These are phyloP conservation scores for Pantherophis vulpinus DNA, from an alignment of 2,797 vertebrate genomes.

Conservation along the genomic window DNA sequence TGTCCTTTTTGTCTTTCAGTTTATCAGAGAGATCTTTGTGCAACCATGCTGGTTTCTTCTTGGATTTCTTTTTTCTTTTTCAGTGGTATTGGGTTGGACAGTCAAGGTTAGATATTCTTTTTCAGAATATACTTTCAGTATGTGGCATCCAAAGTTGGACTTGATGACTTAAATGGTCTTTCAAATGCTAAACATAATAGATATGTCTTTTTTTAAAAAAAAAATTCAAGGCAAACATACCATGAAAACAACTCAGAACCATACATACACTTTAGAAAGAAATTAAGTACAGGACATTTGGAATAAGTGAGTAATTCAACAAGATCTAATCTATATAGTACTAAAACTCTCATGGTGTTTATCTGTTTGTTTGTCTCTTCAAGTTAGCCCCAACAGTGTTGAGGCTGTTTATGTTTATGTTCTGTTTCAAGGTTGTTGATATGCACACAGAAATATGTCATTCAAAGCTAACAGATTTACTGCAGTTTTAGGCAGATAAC, in stretches of 20 bases:
- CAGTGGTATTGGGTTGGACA: neutral
- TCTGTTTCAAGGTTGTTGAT: neutral
- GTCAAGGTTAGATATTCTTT: neutral
- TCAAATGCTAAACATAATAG: neutral
- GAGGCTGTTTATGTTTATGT: neutral
- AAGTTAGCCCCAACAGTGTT: neutral
- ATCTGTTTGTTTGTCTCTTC: neutral
- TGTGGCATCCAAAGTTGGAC: neutral
- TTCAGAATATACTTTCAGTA: neutral
- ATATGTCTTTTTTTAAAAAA: neutral
- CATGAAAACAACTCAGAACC: neutral
- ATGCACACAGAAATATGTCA: neutral
- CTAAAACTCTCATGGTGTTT: neutral
- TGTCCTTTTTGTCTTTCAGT: neutral
- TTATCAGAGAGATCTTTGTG: neutral
- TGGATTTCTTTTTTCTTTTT: neutral
- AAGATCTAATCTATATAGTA: neutral
- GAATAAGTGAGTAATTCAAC: conserved; percentile 21
- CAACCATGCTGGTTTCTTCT: neutral
- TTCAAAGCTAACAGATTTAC: neutral
- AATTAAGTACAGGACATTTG: conserved; percentile 10
- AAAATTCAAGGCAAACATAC: neutral
- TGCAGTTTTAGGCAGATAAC: neutral
- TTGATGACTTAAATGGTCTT: neutral
- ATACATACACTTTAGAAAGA: neutral